These are phyloP conservation scores for Drosophila serrata DNA, from an alignment of 1,140 invertebrate genomes.

Conservation along the genomic window DNA sequence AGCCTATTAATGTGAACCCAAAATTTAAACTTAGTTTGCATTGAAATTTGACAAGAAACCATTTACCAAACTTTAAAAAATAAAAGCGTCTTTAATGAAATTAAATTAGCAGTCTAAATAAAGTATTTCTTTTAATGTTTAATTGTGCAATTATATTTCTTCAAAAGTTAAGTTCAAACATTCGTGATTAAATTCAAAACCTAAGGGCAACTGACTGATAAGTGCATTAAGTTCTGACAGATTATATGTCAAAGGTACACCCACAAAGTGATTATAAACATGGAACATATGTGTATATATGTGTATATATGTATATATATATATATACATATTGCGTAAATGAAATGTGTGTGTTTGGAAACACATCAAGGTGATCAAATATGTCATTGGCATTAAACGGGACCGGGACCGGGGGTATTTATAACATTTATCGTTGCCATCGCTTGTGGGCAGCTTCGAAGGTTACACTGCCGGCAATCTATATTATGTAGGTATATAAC, in stretches of 20 bases:
- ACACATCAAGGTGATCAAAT: conserved; percentile 25
- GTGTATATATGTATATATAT: neutral
- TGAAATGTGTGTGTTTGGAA: conserved; percentile 1
- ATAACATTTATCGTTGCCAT: conserved; percentile 21
- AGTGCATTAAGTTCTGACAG: conserved; percentile 1
- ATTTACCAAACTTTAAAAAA: neutral
- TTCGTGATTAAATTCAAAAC: neutral
- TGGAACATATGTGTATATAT: neutral
- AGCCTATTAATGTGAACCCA: neutral
- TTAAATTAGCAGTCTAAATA: neutral
- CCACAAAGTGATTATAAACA: conserved; percentile 26
- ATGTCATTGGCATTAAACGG: conserved; percentile 17
- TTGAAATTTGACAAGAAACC: neutral
- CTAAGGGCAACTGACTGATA: neutral
- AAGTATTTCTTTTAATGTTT: neutral
- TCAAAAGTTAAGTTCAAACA: neutral
- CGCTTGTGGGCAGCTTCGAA: conserved; percentile 14
- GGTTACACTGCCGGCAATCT: conserved; percentile 13
- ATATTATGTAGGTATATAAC: neutral
- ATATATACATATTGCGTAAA: neutral
- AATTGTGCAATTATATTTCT: neutral
- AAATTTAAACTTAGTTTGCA: neutral
- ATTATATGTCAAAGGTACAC: conserved; percentile 31
- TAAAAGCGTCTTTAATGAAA: neutral
- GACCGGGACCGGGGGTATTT: conserved; percentile 10